These are phyloP conservation scores for Calephelis nemesis DNA, from an alignment of 1,140 invertebrate genomes.

Conservation along the genomic window DNA sequence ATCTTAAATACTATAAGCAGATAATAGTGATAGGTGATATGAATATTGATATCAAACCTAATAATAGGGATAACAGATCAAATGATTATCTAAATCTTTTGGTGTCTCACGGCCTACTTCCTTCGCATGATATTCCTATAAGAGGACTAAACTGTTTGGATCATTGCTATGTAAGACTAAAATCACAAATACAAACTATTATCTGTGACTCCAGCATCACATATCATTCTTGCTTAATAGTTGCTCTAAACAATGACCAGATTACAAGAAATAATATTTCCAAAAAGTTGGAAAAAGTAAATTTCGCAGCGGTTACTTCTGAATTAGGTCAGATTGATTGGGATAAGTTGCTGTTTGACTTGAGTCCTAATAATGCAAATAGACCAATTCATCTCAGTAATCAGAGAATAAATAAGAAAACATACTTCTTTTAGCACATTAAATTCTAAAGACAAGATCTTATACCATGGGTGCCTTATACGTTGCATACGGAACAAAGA, in stretches of 20 bases:
- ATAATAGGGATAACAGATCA: constrained; percentile 23
- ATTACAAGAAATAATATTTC: too few species aligned
- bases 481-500: constrained; percentile 35
- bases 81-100: constrained; percentile 25
- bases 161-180: constrained; percentile 28
- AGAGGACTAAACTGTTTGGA: constrained; percentile 28
- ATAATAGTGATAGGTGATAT: constrained; percentile 34
- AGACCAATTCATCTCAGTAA: too few species aligned
- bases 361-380: neutral
- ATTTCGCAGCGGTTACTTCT: too few species aligned
- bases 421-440: too few species aligned
- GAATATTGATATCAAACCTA: too few species aligned
- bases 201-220: constrained; percentile 13
- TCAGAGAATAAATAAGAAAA: too few species aligned
- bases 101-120: constrained; percentile 23
- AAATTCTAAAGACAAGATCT: neutral
- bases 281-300: too few species aligned
- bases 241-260: too few species aligned
- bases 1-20: too few species aligned
- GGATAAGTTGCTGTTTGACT: too few species aligned
- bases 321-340: too few species aligned
- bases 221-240: too few species aligned
- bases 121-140: constrained; percentile 21
- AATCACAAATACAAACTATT: neutral
- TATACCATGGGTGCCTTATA: constrained; percentile 39